Evolutionary conservation across 2,888 invertebrate species (phyloP), one percentile per base, ranked within the genome.

Genomic region (Clepsis dumicolana): DNA sequence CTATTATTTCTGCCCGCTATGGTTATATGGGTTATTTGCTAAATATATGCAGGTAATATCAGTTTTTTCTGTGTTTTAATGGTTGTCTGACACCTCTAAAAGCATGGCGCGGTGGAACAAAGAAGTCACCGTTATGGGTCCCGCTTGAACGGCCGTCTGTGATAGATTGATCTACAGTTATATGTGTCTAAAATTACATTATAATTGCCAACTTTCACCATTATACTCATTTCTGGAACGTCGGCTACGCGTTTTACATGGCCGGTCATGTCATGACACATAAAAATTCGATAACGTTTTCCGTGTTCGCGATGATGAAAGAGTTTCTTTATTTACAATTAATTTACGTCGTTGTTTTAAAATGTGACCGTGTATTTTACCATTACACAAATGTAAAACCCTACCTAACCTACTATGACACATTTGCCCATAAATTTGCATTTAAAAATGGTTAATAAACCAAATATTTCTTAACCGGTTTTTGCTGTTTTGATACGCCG

Each of bases 131-230:
- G 68, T 68, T 68, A 68, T 16, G 52, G 53, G 68, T 64, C 50
- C 68, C 68, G 68, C 68, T 64, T 70, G 65, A 70, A 59, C 50
- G 64, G 63, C 68, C 29, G 64, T 59, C 61, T 53, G 61, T 52
- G 67, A 63, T 57, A 63, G 68, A 68, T 68, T 68, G 68, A 64
- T 68, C 57, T 80, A 86, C 86, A 80, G 87, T 85, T 86, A 84
- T 86, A 84, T 65, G 70, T 70, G 53, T 76, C 70, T 79, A 73
- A 80, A 82, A 79, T 83, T 75, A 78, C 77, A 75, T 72, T 68
- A 70, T 81, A 79, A 82, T 82, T 80, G 74, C 74, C 54, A 71
- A 74, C 74, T 74, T 80, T 67, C 63, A 69, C 63, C 63, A 63
- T 68, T 59, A 68, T 68, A 38, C 25, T 59, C 24, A 41, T 44